Conservation (phyloP, 1,140 invertebrate genomes). For the Pachyrhynchus sulphureomaculatus region DNA sequence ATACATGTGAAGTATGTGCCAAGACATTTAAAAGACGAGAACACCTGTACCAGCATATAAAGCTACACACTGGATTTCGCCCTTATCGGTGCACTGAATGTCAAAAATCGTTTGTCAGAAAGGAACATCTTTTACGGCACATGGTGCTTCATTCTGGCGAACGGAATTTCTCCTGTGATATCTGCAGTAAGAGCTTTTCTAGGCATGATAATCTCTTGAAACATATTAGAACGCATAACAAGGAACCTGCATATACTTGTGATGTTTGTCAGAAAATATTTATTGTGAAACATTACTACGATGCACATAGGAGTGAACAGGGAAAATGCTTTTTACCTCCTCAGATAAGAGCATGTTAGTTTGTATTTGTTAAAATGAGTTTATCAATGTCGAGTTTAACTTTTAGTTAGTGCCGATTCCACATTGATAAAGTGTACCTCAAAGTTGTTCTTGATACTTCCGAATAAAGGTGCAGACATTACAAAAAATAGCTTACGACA, state of each 20-base stretch:
- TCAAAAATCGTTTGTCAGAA: constrained; percentile 70
- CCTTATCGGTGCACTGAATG: constrained; percentile 67
- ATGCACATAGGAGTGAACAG: constrained; percentile 57
- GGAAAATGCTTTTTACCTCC: constrained; percentile 13
- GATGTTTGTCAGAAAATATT: constrained; percentile 73
- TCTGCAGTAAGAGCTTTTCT: constrained; percentile 75
- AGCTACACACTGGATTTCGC: constrained; percentile 68
- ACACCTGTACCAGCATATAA: constrained; percentile 61
- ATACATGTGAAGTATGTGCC: constrained; percentile 58
- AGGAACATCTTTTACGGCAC: constrained; percentile 71
- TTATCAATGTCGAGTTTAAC: too few species aligned
- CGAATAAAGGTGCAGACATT: too few species aligned
- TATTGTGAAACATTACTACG: constrained; percentile 67
- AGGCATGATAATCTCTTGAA: constrained; percentile 76
- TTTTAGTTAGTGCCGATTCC: too few species aligned
- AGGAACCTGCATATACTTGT: constrained; percentile 68
- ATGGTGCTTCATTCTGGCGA: constrained; percentile 72
- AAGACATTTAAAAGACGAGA: constrained; percentile 64
- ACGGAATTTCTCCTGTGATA: constrained; percentile 72
- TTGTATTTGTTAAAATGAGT: too few species aligned
- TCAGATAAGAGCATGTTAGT: neutral
- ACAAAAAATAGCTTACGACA: too few species aligned
- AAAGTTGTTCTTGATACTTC: too few species aligned
- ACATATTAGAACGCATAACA: constrained; percentile 68
- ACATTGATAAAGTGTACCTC: too few species aligned